Evolutionary conservation across 2,888 invertebrate species (phyloP).

Genomic region (Leucozona laternaria): DNA sequence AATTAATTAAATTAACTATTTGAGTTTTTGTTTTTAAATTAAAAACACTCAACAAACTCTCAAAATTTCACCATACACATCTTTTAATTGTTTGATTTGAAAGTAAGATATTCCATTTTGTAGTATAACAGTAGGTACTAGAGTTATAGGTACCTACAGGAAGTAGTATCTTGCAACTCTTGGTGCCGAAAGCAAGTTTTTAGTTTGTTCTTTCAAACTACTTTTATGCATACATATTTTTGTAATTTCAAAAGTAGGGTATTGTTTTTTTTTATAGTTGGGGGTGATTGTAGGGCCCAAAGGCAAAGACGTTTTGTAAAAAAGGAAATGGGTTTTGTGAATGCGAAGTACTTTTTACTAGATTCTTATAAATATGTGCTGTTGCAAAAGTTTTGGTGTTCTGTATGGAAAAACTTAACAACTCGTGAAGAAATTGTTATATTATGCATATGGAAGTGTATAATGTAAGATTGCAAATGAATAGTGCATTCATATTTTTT

Average conservation of each 20-base stretch:
- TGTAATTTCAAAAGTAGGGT: neutral
- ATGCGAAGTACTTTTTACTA: neutral
- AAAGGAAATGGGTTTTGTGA: slow-evolving; percentile 22
- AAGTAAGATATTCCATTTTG: neutral
- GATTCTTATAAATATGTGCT: slow-evolving; percentile 1
- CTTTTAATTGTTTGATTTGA: slow-evolving; percentile 5
- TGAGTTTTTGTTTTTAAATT: too few relatives aligned
- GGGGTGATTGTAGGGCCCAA: neutral
- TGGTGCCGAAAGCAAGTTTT: slow-evolving; percentile 14
- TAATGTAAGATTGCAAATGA: neutral
- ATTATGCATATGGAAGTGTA: neutral
- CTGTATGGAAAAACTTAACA: neutral
- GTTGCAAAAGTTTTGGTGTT: slow-evolving; percentile 16
- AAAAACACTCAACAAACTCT: too few relatives aligned
- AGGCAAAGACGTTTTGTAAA: slow-evolving; percentile 11
- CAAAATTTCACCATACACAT: neutral
- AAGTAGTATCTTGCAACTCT: neutral
- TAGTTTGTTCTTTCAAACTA: neutral
- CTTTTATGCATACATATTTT: slow-evolving; percentile 5
- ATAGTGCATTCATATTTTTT: neutral
- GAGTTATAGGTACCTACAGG: too few relatives aligned
- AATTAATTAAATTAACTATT: too few relatives aligned
- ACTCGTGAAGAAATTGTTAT: slow-evolving; percentile 12
- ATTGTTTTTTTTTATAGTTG: neutral
- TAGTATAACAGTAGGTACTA: too few relatives aligned